A percentile compares a stretch with the other conserved stretches of the same genome.
These are phyloP conservation scores for Pristis pectinata DNA, from an alignment of 2,797 vertebrate species.

Conservation along the genomic window DNA sequence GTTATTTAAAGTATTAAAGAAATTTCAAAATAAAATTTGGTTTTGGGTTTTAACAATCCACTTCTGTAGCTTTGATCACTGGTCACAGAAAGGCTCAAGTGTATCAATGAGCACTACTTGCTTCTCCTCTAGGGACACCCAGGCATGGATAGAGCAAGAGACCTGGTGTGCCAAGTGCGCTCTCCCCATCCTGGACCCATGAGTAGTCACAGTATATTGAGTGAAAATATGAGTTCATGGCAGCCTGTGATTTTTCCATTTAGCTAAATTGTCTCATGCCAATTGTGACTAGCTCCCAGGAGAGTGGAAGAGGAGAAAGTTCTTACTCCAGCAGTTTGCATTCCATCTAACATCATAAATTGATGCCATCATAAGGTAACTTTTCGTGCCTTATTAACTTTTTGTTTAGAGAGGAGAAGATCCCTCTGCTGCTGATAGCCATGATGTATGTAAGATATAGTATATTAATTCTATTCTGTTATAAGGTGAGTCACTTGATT, in stretches of 20 bases:
- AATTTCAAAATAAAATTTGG: background rate
- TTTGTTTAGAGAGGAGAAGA: background rate
- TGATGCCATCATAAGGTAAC: constrained; percentile 15
- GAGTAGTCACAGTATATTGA: background rate
- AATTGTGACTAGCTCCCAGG: background rate
- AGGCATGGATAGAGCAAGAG: no score
- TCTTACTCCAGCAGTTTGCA: background rate
- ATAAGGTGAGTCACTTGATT: background rate
- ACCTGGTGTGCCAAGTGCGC: no score
- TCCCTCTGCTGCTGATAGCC: constrained; percentile 22
- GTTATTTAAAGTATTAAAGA: background rate
- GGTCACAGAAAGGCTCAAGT: background rate
- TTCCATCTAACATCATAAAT: background rate
- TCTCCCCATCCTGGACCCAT: background rate
- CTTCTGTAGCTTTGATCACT: background rate
- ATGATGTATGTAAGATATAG: background rate
- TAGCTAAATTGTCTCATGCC: background rate
- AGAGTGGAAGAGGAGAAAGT: background rate
- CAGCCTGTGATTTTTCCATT: background rate
- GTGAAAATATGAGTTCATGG: background rate
- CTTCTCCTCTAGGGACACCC: background rate
- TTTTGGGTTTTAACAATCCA: background rate
- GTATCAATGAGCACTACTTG: background rate
- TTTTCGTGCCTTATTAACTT: constrained; percentile 33
- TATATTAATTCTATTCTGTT: background rate